phyloP scores from a whole-genome alignment of 2,113 vertebrate species.

The Scophthalmus maximus region DNA sequence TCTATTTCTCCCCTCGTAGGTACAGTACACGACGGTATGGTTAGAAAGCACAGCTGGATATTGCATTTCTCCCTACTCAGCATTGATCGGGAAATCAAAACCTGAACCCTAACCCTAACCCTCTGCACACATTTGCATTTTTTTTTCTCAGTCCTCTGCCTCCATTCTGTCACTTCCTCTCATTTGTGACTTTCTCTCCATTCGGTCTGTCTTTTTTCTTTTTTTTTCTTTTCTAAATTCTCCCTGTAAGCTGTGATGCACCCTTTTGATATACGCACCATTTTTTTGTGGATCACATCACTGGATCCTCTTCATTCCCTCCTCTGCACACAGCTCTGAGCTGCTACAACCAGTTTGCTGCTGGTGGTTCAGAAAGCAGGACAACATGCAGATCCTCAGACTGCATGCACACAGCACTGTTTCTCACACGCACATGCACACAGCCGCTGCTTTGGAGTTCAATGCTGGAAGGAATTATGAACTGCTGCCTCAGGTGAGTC shows the following conservation, averaged over 20 bases:
- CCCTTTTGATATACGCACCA: conserved; percentile 60
- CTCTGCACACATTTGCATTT: conserved; percentile 38
- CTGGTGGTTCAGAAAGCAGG: conserved; percentile 52
- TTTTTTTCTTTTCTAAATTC: conserved; percentile 41
- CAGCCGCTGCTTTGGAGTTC: conserved; percentile 43
- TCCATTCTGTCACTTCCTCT: conserved; percentile 15
- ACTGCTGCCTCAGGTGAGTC: conserved; percentile 79
- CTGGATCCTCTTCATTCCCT: conserved; percentile 69
- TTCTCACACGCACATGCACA: conserved; percentile 25
- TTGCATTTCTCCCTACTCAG: conserved; percentile 64
- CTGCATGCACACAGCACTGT: conserved; percentile 12
- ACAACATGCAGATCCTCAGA: conserved; percentile 37
- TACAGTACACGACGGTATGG: not conserved
- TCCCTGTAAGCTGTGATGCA: conserved; percentile 56
- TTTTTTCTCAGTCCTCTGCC: not conserved
- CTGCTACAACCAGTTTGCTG: conserved; percentile 61
- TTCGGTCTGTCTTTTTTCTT: too few relatives aligned
- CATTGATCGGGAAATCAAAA: conserved; percentile 64
- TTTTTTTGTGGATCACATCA: conserved; percentile 57
- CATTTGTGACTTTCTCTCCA: conserved; percentile 51
- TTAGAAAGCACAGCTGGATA: conserved; percentile 33
- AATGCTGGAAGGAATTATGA: conserved; percentile 66
- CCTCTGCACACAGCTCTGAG: conserved; percentile 67
- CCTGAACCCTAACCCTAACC: conserved; percentile 48
- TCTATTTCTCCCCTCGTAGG: not conserved